Evolutionary conservation across 2,113 vertebrate species (phyloP).

Genomic region (Tautogolabrus adspersus): DNA sequence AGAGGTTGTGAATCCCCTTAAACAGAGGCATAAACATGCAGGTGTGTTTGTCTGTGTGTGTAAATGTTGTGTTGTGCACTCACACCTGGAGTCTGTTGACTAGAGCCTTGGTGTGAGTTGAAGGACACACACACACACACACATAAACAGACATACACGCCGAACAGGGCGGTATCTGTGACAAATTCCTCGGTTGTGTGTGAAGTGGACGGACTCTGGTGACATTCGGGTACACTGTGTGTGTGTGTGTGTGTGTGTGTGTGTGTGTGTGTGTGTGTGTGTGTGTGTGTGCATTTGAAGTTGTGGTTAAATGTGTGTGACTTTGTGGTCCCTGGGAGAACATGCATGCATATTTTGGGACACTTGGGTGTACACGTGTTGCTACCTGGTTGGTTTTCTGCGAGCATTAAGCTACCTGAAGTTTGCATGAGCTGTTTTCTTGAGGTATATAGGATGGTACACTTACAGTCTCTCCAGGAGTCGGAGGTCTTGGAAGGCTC

Average conservation of each 20-base stretch:
- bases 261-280: no score
- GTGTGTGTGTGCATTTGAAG: no score
- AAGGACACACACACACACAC: slow-evolving; percentile 30
- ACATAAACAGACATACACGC: slow-evolving; percentile 1
- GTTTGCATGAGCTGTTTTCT: background rate
- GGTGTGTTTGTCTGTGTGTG: slow-evolving; percentile 54
- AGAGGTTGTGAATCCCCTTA: slow-evolving; percentile 5
- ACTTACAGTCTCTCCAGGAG: slow-evolving; percentile 98
- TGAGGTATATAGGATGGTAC: background rate
- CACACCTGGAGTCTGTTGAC: slow-evolving; percentile 69
- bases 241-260: slow-evolving; percentile 1
- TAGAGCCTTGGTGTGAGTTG: slow-evolving; percentile 63
- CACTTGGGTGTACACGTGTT: no score
- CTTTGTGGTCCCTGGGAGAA: background rate
- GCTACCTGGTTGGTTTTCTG: background rate
- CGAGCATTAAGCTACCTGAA: no score
- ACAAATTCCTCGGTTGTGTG: slow-evolving; percentile 73
- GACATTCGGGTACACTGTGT: slow-evolving; percentile 42
- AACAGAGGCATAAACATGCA: slow-evolving; percentile 60
- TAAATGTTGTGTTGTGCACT: slow-evolving; percentile 50
- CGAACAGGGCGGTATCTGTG: slow-evolving; percentile 8
- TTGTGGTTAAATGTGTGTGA: background rate
- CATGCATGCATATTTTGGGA: background rate
- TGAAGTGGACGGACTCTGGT: slow-evolving; percentile 51
- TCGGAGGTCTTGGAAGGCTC: slow-evolving; percentile 97